A percentile compares a stretch with the other conserved stretches of the same genome.
Evolutionary conservation across 2,797 vertebrate genomes (phyloP).

Genomic region (Furcifer pardalis): DNA sequence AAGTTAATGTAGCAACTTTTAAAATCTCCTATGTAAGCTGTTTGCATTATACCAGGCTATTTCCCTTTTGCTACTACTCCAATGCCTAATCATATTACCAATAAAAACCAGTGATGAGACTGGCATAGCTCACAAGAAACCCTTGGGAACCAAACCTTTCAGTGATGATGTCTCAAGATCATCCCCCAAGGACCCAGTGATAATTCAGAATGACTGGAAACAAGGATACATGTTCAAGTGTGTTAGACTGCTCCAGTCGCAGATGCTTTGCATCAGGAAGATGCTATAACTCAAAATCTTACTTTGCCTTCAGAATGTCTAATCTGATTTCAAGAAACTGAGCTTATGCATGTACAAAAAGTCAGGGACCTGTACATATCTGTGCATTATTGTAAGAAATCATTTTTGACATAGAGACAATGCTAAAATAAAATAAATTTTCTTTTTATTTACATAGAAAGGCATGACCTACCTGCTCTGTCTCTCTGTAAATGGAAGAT

Average conservation of each 20-base stretch:
- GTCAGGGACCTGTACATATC: too few species aligned
- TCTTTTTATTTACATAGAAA: too few species aligned
- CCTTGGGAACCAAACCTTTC: neutral
- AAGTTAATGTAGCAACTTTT: slow-evolving; percentile 1
- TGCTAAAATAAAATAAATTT: too few species aligned
- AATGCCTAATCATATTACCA: slow-evolving; percentile 9
- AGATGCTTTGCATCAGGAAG: neutral
- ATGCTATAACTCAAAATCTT: neutral
- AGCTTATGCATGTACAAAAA: neutral
- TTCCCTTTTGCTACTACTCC: neutral
- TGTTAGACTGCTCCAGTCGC: neutral
- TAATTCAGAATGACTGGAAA: neutral
- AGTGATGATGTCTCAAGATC: neutral
- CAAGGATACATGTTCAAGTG: slow-evolving; percentile 1
- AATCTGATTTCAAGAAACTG: neutral
- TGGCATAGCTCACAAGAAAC: neutral
- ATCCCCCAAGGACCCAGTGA: neutral
- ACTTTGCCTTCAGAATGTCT: neutral
- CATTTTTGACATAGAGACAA: too few species aligned
- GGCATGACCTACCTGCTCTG: too few species aligned
- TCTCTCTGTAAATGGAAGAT: too few species aligned
- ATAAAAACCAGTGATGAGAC: neutral
- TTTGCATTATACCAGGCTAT: neutral
- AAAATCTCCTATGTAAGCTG: slow-evolving; percentile 10
- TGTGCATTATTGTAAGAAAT: too few species aligned